These are phyloP conservation scores for Butorides virescens DNA, from an alignment of 2,113 vertebrate species.

Conservation along the genomic window DNA sequence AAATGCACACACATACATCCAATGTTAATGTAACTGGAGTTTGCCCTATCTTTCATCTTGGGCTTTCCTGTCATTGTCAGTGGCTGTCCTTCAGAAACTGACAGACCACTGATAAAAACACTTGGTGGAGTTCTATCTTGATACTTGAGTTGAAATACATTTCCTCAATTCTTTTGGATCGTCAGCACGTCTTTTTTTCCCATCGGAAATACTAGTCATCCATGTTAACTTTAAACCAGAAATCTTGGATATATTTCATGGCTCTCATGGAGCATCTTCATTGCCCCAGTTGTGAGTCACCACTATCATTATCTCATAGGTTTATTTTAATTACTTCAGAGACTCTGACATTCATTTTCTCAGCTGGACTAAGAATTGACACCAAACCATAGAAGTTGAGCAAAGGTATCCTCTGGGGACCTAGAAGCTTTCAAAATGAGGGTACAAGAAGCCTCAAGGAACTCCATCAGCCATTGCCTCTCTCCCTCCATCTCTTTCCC, in stretches of 20 bases:
- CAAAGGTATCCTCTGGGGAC: not conserved
- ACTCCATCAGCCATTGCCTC: not conserved
- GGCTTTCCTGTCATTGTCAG: not conserved
- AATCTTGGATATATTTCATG: not conserved
- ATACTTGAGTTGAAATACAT: not conserved
- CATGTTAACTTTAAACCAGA: not conserved
- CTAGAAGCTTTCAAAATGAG: not conserved
- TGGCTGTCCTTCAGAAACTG: not conserved
- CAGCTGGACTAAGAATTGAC: not conserved
- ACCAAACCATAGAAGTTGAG: not conserved
- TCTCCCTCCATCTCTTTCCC: not conserved
- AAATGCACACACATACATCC: not conserved
- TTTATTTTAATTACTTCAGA: not conserved
- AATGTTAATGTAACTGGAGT: not conserved
- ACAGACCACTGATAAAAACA: not conserved
- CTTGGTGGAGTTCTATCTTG: not conserved
- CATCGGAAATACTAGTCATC: not conserved
- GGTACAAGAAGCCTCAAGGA: not conserved
- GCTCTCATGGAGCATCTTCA: not conserved
- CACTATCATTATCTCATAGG: not conserved
- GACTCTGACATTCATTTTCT: not conserved
- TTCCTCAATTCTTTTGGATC: not conserved
- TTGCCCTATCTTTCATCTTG: not conserved
- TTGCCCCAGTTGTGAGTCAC: not conserved
- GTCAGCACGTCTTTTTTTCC: not conserved